These are phyloP conservation scores for Fukomys damarensis DNA, from an alignment of 2,113 vertebrate genomes.

Conservation along the genomic window DNA sequence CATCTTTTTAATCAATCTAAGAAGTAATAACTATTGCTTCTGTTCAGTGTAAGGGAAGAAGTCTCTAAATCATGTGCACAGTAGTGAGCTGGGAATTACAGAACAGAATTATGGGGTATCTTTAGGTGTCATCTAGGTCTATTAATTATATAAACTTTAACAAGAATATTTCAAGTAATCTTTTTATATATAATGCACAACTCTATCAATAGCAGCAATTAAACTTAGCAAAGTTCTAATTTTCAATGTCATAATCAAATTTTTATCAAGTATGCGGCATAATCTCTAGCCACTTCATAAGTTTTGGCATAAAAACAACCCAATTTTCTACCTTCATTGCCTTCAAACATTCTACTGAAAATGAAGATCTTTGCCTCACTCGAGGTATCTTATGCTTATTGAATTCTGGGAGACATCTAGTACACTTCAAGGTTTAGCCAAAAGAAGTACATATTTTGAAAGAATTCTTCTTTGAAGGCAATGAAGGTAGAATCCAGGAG, in stretches of 20 bases:
- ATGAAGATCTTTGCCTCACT: background rate
- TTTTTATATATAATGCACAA: slow-evolving; percentile 12
- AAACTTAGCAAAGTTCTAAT: background rate
- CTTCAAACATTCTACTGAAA: background rate
- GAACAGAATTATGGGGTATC: background rate
- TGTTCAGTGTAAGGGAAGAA: background rate
- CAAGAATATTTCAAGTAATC: background rate
- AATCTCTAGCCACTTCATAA: background rate
- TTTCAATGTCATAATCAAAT: background rate
- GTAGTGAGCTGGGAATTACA: background rate
- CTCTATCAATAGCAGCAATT: background rate
- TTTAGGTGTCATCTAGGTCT: background rate
- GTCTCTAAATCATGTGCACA: background rate
- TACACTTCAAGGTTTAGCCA: background rate
- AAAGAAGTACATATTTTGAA: too few relatives aligned
- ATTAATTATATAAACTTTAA: background rate
- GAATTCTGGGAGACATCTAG: background rate
- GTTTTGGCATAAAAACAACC: background rate
- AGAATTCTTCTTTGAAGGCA: too few relatives aligned
- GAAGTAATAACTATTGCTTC: background rate
- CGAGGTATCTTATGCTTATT: background rate
- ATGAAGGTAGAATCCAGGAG: too few relatives aligned
- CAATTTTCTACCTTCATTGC: background rate
- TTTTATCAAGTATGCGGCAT: background rate
- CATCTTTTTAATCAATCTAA: background rate